Conservation (phyloP, 2,113 vertebrate species). For the Alosa alosa region DNA sequence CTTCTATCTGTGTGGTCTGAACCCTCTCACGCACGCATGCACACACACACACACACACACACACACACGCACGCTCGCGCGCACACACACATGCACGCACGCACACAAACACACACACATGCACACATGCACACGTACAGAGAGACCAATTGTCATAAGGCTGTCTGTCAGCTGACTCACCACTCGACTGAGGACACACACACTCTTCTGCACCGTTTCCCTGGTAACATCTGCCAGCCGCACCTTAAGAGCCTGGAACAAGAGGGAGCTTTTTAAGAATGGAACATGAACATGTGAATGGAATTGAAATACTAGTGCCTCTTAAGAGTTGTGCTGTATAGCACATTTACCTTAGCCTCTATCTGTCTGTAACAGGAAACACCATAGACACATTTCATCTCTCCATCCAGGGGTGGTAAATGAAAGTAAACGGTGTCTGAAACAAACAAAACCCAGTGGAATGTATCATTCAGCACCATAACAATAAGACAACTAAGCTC, state of each 20-base stretch:
- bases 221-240: conserved; percentile 93
- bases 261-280: neutral
- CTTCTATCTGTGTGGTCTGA: neutral
- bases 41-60: neutral
- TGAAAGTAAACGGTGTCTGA: conserved; percentile 95
- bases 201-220: conserved; percentile 98
- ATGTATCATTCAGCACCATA: neutral
- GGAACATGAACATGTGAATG: neutral
- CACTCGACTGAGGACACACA: conserved; percentile 95
- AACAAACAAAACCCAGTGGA: conserved; percentile 32
- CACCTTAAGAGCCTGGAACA: conserved; percentile 85
- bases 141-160: neutral
- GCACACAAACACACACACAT: conserved; percentile 1
- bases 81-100: conserved; percentile 6
- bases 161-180: conserved; percentile 71
- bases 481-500: neutral
- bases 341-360: conserved; percentile 86
- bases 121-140: neutral
- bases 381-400: conserved; percentile 86
- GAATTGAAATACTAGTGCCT: neutral
- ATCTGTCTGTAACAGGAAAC: conserved; percentile 98
- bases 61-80: neutral
- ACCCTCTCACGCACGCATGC: neutral
- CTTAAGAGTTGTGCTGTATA: neutral
- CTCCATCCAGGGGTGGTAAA: conserved; percentile 82